Evolutionary conservation across 2,888 invertebrate species (phyloP), one percentile per base, ranked within the genome.

Genomic region (Chirona hameri): DNA sequence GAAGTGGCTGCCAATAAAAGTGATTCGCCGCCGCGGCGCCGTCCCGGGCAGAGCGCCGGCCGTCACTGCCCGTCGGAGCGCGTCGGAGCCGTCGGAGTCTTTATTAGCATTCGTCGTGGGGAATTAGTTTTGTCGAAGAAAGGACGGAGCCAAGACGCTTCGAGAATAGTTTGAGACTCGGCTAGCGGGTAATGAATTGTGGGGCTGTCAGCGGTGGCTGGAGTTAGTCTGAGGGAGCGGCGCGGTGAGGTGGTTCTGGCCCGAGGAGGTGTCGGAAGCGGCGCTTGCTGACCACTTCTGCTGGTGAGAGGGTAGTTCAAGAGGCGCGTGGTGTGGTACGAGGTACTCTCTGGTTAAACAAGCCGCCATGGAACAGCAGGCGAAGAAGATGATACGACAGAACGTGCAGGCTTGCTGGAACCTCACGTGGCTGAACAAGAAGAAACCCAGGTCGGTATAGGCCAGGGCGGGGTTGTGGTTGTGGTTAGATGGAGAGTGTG

Each of bases 401-500:
- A 76, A 76, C 46, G 76, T 76, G 27, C 18, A 76, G 46, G 39
- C 76, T 24, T 76, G 76, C 24, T 76, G 76, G 76, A 76, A 76
- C 10, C 39, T 76, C 39, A 46, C 76, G 39, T 76, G 76, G 76
- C 31, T 15, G 24, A 9, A 39, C 46, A 76, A 46, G n/a, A 39
- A 24, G 76, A 76, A 76, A 46, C 18, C 39, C 39, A 76, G 76
- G 76, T 76, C 10, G 10, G 76, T 76, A n/a, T 10, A 7, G 39
- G 39, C 7, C 39, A 39, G 39, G 39, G 39, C 39, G 39, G 39
- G 39, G 39, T 39, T 39, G 39, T 39, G 39, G 7, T 7, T 5
- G 7, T 5, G 2, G 39, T 39, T 39, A 39, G 2, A 2, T 39
- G 39, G 39, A 39, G 39, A 39, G 2, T 39, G 39, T 39, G 39